phyloP scores from a whole-genome alignment of 2,797 vertebrate species.

The Halcyon badia region DNA sequence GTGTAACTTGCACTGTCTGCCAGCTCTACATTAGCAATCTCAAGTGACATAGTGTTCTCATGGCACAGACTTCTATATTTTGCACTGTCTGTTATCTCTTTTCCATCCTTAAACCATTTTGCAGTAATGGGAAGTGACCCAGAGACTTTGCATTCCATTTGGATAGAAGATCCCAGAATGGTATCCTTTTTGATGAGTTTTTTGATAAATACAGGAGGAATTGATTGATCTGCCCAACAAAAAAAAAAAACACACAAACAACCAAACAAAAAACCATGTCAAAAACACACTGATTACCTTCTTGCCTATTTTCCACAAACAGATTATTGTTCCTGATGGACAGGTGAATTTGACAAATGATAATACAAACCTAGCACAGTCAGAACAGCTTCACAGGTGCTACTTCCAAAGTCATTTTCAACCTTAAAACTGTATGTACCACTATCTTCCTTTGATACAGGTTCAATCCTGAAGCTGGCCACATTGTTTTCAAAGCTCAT shows the following conservation, averaged over 20 bases:
- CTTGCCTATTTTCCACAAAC: not conserved
- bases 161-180: slow-evolving; percentile 89
- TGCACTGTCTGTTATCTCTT: slow-evolving; percentile 88
- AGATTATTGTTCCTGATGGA: not conserved
- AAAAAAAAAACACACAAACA: not conserved
- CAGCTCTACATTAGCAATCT: slow-evolving; percentile 90
- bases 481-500: slow-evolving; percentile 93
- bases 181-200: slow-evolving; percentile 92
- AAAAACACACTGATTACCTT: slow-evolving; percentile 62
- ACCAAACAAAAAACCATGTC: slow-evolving; percentile 49
- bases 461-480: slow-evolving; percentile 93
- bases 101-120: slow-evolving; percentile 95
- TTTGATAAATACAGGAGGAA: slow-evolving; percentile 94
- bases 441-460: slow-evolving; percentile 89
- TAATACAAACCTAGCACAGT: slow-evolving; percentile 92
- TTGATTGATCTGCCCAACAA: slow-evolving; percentile 91
- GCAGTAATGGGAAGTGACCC: slow-evolving; percentile 94
- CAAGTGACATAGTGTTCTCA: slow-evolving; percentile 89
- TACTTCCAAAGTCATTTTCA: slow-evolving; percentile 94
- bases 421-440: slow-evolving; percentile 94
- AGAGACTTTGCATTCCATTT: slow-evolving; percentile 93
- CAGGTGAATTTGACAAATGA: not conserved
- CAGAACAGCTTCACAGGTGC: slow-evolving; percentile 90
- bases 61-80: slow-evolving; percentile 93
- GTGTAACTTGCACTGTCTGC: slow-evolving; percentile 91